phyloP scores from a whole-genome alignment of 1,140 invertebrate species.

The Andrena cerasifolii region DNA sequence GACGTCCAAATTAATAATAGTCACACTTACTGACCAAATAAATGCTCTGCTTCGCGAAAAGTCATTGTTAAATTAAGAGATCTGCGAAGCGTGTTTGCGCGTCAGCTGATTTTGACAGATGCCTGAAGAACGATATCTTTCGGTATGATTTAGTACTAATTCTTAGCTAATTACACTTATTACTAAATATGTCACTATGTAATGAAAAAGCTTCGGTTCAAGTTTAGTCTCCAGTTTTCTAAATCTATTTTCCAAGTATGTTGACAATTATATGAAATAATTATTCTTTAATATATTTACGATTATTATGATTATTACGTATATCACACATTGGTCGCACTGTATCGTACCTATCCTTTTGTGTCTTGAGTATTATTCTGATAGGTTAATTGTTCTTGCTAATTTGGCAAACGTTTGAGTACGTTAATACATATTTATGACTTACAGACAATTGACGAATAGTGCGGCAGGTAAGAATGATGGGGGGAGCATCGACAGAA shows the following conservation, averaged over 20 bases:
- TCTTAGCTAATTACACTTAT: no score
- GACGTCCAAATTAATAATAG: conserved; percentile 4
- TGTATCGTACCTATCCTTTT: no score
- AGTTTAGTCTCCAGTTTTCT: no score
- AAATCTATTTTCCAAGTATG: no score
- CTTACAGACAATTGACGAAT: conserved; percentile 66
- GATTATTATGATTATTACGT: no score
- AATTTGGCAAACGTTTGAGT: not conserved
- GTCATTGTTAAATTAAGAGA: not conserved
- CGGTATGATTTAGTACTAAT: not conserved
- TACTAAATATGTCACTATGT: no score
- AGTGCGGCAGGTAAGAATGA: conserved; percentile 68
- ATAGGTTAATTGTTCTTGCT: not conserved
- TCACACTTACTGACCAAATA: not conserved
- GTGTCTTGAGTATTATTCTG: no score
- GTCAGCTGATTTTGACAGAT: conserved; percentile 2
- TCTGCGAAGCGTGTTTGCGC: not conserved
- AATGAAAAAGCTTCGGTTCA: not conserved
- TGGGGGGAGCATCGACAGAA: conserved; percentile 66
- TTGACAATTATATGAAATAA: no score
- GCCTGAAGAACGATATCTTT: not conserved
- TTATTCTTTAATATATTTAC: no score
- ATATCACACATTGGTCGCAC: no score
- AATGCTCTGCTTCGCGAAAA: not conserved
- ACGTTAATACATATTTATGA: conserved; percentile 1